phyloP scores from a whole-genome alignment of 37 sponge, comb jelly and placozoan genomes.

The Cladorhizidae sp. region DNA sequence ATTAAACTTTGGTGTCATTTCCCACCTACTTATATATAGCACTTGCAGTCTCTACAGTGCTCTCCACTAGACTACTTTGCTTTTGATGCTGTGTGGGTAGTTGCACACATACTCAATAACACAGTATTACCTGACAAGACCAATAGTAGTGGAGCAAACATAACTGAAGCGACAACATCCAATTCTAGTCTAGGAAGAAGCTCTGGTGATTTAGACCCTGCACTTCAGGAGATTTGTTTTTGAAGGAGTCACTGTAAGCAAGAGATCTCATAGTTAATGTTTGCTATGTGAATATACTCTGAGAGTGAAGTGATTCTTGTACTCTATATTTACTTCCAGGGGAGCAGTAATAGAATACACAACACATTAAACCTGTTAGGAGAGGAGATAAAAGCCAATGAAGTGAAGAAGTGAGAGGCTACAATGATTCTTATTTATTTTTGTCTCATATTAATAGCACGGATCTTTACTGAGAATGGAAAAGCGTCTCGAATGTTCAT shows the following conservation, averaged over 20 bases:
- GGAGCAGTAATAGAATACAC: background rate
- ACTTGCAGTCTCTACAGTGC: too few species aligned
- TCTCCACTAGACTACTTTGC: background rate
- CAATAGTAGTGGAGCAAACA: too few species aligned
- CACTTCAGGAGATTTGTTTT: background rate
- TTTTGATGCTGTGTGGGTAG: background rate
- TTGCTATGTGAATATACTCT: too few species aligned
- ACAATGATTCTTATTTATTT: background rate
- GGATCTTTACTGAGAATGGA: background rate
- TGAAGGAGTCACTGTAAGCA: background rate
- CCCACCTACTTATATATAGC: too few species aligned
- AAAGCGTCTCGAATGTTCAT: background rate
- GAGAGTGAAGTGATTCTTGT: too few species aligned
- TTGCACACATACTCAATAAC: background rate
- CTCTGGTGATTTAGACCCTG: background rate
- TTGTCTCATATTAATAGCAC: background rate
- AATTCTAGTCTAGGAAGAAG: background rate
- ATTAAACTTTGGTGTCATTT: too few species aligned
- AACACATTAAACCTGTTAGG: background rate
- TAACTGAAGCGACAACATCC: too few species aligned
- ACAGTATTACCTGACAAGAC: background rate
- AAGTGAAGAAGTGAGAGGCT: background rate
- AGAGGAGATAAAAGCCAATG: background rate
- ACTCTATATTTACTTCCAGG: background rate
- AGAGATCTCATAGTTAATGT: background rate